Conservation (phyloP, 1,140 invertebrate species). For the Drosophila simulans region DNA sequence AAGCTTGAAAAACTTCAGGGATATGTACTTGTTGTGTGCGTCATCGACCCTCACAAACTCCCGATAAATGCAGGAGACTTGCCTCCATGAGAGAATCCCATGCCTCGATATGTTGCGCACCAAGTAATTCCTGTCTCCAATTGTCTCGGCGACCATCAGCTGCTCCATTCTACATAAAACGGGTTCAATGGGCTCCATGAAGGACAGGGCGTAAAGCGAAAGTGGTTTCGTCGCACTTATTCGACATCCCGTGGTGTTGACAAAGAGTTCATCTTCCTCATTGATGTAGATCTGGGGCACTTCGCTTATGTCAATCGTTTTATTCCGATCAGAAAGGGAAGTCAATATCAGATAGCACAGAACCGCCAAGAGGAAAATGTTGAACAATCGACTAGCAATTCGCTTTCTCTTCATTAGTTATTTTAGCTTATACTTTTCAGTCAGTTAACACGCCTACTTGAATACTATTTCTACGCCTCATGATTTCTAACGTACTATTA, state of each 20-base stretch:
- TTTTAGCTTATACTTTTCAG: neutral
- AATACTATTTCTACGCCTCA: neutral
- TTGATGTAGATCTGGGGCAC: neutral
- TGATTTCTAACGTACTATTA: neutral
- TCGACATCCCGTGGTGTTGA: constrained; percentile 19
- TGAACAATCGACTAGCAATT: neutral
- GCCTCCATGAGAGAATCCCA: neutral
- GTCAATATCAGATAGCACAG: neutral
- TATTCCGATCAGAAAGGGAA: neutral
- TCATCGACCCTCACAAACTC: constrained; percentile 4
- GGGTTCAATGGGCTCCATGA: neutral
- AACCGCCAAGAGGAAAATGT: neutral
- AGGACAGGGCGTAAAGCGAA: neutral
- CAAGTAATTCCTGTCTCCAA: constrained; percentile 8
- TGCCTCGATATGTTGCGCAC: neutral
- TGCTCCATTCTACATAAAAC: constrained; percentile 3
- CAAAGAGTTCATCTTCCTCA: constrained; percentile 2
- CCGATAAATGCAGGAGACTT: constrained; percentile 5
- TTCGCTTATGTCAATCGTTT: neutral
- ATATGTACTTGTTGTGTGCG: constrained; percentile 3
- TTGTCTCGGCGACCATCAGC: constrained; percentile 3
- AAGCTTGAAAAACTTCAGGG: neutral
- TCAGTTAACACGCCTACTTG: neutral
- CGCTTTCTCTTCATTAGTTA: neutral
- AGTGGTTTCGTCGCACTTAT: constrained; percentile 11